These are phyloP conservation scores for Stenolophus ochropezus DNA, from an alignment of 2,888 invertebrate species.

Conservation along the genomic window DNA sequence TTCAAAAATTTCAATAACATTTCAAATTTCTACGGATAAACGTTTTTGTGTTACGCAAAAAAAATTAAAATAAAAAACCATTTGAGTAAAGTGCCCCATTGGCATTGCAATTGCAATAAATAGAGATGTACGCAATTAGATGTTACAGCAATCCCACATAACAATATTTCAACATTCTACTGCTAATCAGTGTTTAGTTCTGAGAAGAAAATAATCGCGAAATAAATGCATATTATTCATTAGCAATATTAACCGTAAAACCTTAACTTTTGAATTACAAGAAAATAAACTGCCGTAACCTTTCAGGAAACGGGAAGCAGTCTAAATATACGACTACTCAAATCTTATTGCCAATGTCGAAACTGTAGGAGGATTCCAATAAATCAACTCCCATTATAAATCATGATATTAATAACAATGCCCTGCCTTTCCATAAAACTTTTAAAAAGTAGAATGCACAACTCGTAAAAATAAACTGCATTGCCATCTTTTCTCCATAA, in stretches of 20 bases:
- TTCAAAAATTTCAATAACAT: too few relatives aligned
- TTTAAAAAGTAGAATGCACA: conserved; percentile 12
- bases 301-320: background rate
- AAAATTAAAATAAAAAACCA: too few relatives aligned
- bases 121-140: too few relatives aligned
- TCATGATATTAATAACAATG: conserved; percentile 19
- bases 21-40: too few relatives aligned
- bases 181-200: too few relatives aligned
- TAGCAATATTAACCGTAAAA: background rate
- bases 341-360: background rate
- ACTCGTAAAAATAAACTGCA: conserved; percentile 19
- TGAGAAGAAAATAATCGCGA: too few relatives aligned
- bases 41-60: too few relatives aligned
- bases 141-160: too few relatives aligned
- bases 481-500: conserved; percentile 1
- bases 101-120: too few relatives aligned
- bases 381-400: conserved; percentile 1
- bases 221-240: too few relatives aligned
- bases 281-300: background rate
- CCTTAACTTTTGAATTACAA: background rate
- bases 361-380: background rate
- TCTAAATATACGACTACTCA: background rate
- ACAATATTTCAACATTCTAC: too few relatives aligned
- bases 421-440: background rate
- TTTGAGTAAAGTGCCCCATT: too few relatives aligned